Percentiles rank a stretch among this genome's conserved stretches.
These are phyloP conservation scores for Armadillidium nasatum DNA, from an alignment of 1,140 invertebrate genomes.

Conservation along the genomic window DNA sequence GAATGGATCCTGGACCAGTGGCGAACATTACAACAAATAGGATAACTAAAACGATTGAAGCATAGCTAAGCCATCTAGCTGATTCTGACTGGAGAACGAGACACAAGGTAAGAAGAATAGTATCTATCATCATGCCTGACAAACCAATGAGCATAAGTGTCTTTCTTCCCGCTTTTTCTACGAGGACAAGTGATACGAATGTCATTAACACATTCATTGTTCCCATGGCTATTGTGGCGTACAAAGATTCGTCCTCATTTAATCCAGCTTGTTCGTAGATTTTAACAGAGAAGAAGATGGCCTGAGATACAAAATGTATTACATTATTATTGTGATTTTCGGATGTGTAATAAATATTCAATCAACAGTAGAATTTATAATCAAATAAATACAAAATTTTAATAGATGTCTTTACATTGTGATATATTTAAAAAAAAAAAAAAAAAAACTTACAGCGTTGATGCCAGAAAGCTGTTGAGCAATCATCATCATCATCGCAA, in stretches of 20 bases:
- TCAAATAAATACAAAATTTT: background rate
- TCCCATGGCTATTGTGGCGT: slow-evolving; percentile 81
- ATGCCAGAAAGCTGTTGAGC: slow-evolving; percentile 87
- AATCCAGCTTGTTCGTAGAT: slow-evolving; percentile 72
- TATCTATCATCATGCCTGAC: slow-evolving; percentile 65
- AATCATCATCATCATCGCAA: slow-evolving; percentile 76
- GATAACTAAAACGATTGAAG: slow-evolving; percentile 69
- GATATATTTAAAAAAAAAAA: slow-evolving; percentile 10
- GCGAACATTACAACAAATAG: slow-evolving; percentile 76
- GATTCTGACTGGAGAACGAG: slow-evolving; percentile 47
- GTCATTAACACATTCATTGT: slow-evolving; percentile 85
- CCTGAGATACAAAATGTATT: slow-evolving; percentile 51
- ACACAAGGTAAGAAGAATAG: slow-evolving; percentile 61
- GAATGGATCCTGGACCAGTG: slow-evolving; percentile 77
- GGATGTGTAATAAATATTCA: too few species aligned
- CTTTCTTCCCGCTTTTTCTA: slow-evolving; percentile 75
- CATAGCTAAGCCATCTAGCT: slow-evolving; percentile 59
- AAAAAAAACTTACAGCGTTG: slow-evolving; percentile 64
- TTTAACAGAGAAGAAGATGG: slow-evolving; percentile 78
- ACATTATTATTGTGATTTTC: too few species aligned
- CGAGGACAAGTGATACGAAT: slow-evolving; percentile 73
- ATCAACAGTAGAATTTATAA: background rate
- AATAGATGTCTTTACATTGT: background rate
- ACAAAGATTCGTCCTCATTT: slow-evolving; percentile 57
- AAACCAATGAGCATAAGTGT: slow-evolving; percentile 74